Percentiles rank a stretch among this genome's conserved stretches.
Conservation (phyloP, 2,797 vertebrate genomes). For the Amblyopsis hoosieri region DNA sequence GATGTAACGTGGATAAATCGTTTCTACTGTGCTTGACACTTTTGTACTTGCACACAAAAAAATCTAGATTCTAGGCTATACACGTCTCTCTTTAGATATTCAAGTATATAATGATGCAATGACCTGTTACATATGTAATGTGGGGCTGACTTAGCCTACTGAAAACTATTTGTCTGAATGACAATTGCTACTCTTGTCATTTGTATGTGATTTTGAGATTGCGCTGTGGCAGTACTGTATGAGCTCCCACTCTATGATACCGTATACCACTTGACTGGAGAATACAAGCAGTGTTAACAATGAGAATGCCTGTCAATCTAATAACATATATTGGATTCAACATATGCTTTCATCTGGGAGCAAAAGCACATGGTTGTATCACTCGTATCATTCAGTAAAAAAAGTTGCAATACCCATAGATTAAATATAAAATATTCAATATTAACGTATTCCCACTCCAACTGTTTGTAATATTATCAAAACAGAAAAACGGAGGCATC, state of each 20-base stretch:
- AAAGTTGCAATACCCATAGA: background rate
- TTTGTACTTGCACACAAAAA: conserved; percentile 16
- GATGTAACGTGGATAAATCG: conserved; percentile 17
- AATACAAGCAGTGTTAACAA: background rate
- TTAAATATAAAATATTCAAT: background rate
- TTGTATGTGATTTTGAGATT: too few species aligned
- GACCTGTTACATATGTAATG: background rate
- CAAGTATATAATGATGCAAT: too few species aligned
- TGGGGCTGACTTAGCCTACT: conserved; percentile 12
- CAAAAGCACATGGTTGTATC: background rate
- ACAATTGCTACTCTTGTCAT: too few species aligned
- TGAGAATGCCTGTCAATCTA: too few species aligned
- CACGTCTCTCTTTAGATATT: too few species aligned
- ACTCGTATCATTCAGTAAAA: background rate
- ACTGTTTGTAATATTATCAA: conserved; percentile 14
- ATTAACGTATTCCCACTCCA: too few species aligned
- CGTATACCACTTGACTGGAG: background rate
- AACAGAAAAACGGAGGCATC: background rate
- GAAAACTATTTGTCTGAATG: too few species aligned
- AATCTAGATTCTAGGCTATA: background rate
- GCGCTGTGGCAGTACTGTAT: too few species aligned
- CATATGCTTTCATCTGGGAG: too few species aligned
- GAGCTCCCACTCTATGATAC: too few species aligned
- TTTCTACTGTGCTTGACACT: background rate
- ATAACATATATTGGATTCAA: too few species aligned